Evolutionary conservation across 2,113 vertebrate species (phyloP).

Genomic region (Thinocorus orbignyianus): DNA sequence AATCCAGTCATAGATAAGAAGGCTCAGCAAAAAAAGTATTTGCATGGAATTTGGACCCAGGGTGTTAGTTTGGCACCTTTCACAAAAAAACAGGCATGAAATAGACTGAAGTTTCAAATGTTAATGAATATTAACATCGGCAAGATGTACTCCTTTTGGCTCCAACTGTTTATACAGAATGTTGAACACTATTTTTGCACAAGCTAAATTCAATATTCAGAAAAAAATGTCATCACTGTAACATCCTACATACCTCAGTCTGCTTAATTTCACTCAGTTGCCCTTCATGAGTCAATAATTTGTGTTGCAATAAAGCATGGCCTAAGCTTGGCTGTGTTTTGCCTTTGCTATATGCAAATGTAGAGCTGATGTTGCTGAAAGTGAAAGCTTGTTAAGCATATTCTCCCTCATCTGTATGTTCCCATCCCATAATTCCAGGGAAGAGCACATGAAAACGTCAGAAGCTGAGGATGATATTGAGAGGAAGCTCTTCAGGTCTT

Average conservation of each 20-base stretch:
- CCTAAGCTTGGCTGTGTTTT: background rate
- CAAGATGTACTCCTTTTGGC: background rate
- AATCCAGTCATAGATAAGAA: background rate
- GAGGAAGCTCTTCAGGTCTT: conserved; percentile 53
- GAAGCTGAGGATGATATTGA: conserved; percentile 51
- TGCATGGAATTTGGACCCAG: background rate
- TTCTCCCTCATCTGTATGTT: conserved; percentile 33
- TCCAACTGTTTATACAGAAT: background rate
- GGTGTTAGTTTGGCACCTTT: background rate
- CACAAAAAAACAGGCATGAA: background rate
- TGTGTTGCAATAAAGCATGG: background rate
- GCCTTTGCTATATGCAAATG: background rate
- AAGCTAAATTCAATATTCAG: background rate
- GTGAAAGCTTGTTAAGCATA: background rate
- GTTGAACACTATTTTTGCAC: background rate
- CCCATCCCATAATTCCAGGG: conserved; percentile 47
- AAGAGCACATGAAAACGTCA: conserved; percentile 23
- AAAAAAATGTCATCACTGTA: background rate
- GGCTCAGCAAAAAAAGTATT: background rate
- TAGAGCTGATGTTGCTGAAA: background rate
- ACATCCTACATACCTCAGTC: background rate
- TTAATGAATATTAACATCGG: background rate
- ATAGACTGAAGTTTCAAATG: background rate
- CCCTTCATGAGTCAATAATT: background rate
- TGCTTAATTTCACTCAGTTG: background rate